Evolutionary conservation across 2,888 invertebrate species (phyloP).

Genomic region (Hypercompe scribonia): DNA sequence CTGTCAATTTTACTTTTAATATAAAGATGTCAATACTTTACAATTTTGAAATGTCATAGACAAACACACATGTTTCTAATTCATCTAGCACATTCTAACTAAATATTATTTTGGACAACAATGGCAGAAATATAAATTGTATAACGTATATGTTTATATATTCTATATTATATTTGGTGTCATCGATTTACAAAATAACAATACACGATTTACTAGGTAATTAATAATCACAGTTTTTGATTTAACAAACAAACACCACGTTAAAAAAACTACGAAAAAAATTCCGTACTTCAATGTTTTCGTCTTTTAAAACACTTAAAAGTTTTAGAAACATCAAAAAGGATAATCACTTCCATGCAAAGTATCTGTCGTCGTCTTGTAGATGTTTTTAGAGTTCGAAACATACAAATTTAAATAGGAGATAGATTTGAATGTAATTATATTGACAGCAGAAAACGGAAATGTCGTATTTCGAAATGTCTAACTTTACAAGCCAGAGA

Average conservation of each 20-base stretch:
- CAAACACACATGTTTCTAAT: slow-evolving; percentile 25
- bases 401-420: too few species aligned
- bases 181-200: slow-evolving; percentile 18
- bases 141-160: slow-evolving; percentile 25
- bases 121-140: slow-evolving; percentile 56
- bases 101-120: slow-evolving; percentile 52
- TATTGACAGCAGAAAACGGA: too few species aligned
- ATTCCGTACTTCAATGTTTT: background rate
- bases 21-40: background rate
- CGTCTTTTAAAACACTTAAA: background rate
- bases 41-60: slow-evolving; percentile 16
- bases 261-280: background rate
- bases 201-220: slow-evolving; percentile 37
- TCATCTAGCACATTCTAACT: slow-evolving; percentile 56
- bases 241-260: background rate
- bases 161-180: slow-evolving; percentile 40
- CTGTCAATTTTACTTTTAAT: slow-evolving; percentile 6
- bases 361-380: background rate
- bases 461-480: too few species aligned
- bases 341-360: background rate
- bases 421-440: background rate
- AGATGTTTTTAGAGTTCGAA: too few species aligned
- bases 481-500: too few species aligned
- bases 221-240: slow-evolving; percentile 53
- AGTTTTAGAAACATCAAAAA: background rate